Evolutionary conservation across 2,797 vertebrate species (phyloP), one percentile per base, ranked within the genome.

Genomic region (Bryconaethiops microstoma): DNA sequence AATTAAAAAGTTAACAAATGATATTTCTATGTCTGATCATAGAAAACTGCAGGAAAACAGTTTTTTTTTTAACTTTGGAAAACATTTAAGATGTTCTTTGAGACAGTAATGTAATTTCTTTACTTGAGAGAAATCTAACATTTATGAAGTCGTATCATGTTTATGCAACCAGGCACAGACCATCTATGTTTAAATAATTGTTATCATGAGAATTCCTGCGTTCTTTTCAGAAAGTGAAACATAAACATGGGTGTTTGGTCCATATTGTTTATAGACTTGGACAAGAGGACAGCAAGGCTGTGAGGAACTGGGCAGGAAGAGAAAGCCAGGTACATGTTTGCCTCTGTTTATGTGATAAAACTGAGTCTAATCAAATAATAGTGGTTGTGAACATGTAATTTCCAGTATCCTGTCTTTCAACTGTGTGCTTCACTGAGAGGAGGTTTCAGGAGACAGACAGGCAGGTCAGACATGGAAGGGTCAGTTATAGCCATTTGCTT

Each of bases 401-500:
- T 39, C 23, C 45, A 57, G 65, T 40, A 64, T 54, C 35, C 50
- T 65, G 63, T 57, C 50, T n/a, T 39, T 40, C 54, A 73, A 52
- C 25, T 55, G 29, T 50, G 65, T 69, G 67, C 35, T 13, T n/a
- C 7, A 12, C 8, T 59, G 64, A 70, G 68, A 65, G 13, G 50
- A 63, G 59, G 68, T 62, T 77, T 73, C 70, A 62, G 54, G 48
- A 81, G 68, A 73, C 63, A 76, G 68, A 57, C 55, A 14, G 48
- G 75, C 63, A 72, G 74, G 64, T 68, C 29, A 23, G 48, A 65
- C 39, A 57, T 52, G 45, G 21, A 74, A 50, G 25, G 12, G 23
- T 21, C 45, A 74, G 59, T 48, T 23, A 74, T 45, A 67, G 78
- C 50, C 57, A 48, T 69, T 63, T 40, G 52, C 71, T 84, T 87